A percentile compares a stretch with the other conserved stretches of the same genome.
These are phyloP conservation scores for Blomia tropicalis DNA, from an alignment of 2,888 invertebrate species.

Conservation along the genomic window DNA sequence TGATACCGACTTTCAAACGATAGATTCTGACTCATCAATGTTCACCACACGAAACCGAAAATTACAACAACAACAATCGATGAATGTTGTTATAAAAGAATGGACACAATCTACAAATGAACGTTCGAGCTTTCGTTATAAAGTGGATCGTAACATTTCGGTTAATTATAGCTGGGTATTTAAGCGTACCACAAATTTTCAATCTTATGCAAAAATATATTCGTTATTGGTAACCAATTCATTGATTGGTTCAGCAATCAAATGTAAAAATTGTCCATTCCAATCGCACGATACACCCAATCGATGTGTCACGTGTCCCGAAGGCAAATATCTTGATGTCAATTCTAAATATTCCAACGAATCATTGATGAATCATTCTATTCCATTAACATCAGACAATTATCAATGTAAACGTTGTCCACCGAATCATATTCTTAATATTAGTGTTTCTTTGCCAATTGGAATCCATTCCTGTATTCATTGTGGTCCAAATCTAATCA, in stretches of 20 bases:
- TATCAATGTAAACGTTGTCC: slow-evolving; percentile 39
- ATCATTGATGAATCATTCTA: slow-evolving; percentile 32
- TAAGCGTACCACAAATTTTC: slow-evolving; percentile 34
- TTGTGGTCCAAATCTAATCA: slow-evolving; percentile 39
- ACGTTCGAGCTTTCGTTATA: slow-evolving; percentile 5
- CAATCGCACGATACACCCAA: slow-evolving; percentile 14
- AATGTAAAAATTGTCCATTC: slow-evolving; percentile 36
- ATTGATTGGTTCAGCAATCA: slow-evolving; percentile 42
- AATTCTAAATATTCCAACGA: slow-evolving; percentile 30
- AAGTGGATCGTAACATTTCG: slow-evolving; percentile 16
- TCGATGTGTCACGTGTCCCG: slow-evolving; percentile 42
- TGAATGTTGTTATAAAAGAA: slow-evolving; percentile 16
- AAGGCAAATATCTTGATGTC: slow-evolving; percentile 39
- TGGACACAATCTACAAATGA: slow-evolving; percentile 18
- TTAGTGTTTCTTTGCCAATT: slow-evolving; percentile 33
- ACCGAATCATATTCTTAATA: slow-evolving; percentile 34
- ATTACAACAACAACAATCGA: slow-evolving; percentile 6
- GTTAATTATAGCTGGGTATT: slow-evolving; percentile 40
- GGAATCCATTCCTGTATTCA: slow-evolving; percentile 38
- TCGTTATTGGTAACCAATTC: slow-evolving; percentile 43
- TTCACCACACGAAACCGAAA: not conserved
- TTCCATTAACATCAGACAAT: not conserved
- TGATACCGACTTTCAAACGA: not conserved
- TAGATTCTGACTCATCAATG: not conserved
- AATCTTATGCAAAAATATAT: slow-evolving; percentile 36